phyloP scores from a whole-genome alignment of 2,113 vertebrate genomes.

The Gracilinanus agilis region DNA sequence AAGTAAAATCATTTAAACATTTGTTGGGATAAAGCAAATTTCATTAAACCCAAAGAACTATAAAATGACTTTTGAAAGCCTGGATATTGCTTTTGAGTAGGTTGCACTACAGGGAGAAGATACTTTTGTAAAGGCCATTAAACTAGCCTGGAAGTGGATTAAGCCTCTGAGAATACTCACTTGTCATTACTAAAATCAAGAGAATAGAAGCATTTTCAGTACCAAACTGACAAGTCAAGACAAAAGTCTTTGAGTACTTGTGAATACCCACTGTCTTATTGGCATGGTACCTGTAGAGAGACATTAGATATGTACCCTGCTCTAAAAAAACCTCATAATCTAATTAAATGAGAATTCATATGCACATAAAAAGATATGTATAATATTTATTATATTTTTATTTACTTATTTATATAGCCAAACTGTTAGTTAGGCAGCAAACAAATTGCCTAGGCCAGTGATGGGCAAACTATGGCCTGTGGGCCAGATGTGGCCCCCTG shows the following conservation, averaged over 20 bases:
- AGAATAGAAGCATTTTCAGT: neutral
- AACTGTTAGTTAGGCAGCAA: neutral
- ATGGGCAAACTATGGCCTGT: too few species aligned
- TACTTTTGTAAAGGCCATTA: neutral
- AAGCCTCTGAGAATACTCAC: neutral
- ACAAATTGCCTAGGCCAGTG: neutral
- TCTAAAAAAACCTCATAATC: neutral
- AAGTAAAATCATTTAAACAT: neutral
- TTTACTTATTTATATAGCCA: neutral
- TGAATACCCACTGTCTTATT: neutral
- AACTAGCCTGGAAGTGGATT: neutral
- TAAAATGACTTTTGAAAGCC: neutral
- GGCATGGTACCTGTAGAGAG: neutral
- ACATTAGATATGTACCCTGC: neutral
- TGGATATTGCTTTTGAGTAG: neutral
- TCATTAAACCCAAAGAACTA: neutral
- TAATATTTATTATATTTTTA: neutral
- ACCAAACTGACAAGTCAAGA: neutral
- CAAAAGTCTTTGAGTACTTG: neutral
- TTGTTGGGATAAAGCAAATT: neutral
- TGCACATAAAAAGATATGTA: neutral
- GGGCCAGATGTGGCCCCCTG: too few species aligned
- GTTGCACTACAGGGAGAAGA: neutral
- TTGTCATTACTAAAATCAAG: neutral
- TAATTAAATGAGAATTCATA: neutral